phyloP scores from a whole-genome alignment of 2,797 vertebrate genomes.

The Pseudopleuronectes americanus region DNA sequence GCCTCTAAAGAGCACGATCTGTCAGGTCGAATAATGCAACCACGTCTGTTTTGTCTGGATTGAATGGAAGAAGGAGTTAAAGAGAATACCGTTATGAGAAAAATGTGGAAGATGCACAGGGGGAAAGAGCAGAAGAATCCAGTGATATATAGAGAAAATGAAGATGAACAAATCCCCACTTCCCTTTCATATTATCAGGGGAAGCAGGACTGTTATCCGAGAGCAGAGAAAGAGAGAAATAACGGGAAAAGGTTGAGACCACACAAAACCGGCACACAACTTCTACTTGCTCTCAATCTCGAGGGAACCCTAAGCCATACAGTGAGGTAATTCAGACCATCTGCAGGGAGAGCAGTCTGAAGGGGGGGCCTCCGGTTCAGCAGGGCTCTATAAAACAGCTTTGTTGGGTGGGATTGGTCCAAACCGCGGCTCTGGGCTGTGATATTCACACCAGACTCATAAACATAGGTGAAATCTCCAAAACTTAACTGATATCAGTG shows the following conservation, averaged over 20 bases:
- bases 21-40: slow-evolving; percentile 49
- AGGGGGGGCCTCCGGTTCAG: slow-evolving; percentile 48
- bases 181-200: slow-evolving; percentile 9
- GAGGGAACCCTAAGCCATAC: slow-evolving; percentile 66
- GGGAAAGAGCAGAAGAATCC: not conserved
- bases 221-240: slow-evolving; percentile 41
- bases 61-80: slow-evolving; percentile 3
- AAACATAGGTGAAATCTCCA: no score
- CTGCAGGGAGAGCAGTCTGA: slow-evolving; percentile 56
- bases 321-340: slow-evolving; percentile 82
- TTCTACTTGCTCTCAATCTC: slow-evolving; percentile 65
- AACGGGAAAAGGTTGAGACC: slow-evolving; percentile 59
- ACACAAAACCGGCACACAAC: slow-evolving; percentile 73
- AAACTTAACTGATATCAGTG: no score
- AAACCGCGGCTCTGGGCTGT: not conserved
- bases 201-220: slow-evolving; percentile 25
- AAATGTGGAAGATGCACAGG: not conserved
- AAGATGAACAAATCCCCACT: slow-evolving; percentile 23
- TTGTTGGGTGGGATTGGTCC: slow-evolving; percentile 18
- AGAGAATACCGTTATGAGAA: no score
- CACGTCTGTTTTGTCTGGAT: slow-evolving; percentile 23
- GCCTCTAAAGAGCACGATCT: slow-evolving; percentile 38
- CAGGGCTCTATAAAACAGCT: slow-evolving; percentile 50
- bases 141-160: not conserved
- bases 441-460: slow-evolving; percentile 23